A percentile compares a stretch with the other conserved stretches of the same genome.
Conservation (phyloP, 2,113 vertebrate species). For the Aegithalos caudatus region DNA sequence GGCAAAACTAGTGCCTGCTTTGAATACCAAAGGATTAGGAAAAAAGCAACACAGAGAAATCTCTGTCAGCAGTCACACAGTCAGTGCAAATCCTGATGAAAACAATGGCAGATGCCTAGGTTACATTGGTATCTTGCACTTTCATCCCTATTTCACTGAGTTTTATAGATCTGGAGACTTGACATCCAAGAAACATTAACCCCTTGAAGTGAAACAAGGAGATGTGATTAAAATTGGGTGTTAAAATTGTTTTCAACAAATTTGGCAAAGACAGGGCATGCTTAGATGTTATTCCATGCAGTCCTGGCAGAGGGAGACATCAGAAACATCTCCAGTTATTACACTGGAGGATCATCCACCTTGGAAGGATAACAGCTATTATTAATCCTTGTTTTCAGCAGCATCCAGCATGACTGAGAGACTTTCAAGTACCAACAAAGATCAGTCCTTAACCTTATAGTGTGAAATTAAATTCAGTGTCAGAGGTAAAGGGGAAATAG, state of each 20-base stretch:
- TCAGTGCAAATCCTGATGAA: constrained; percentile 8
- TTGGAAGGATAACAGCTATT: neutral
- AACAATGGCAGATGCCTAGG: neutral
- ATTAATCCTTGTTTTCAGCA: neutral
- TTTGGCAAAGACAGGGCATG: neutral
- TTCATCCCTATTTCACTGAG: neutral
- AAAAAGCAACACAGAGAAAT: constrained; percentile 21
- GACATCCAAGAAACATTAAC: neutral
- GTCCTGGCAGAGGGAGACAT: constrained; percentile 14
- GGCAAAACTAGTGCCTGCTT: constrained; percentile 19
- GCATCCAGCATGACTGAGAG: neutral
- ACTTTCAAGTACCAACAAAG: neutral
- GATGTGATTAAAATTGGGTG: neutral
- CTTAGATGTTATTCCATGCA: neutral
- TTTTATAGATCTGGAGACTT: neutral
- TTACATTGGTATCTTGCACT: neutral
- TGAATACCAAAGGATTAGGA: constrained; percentile 20
- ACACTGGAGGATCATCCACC: neutral
- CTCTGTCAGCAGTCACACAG: constrained; percentile 44
- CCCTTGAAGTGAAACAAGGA: neutral
- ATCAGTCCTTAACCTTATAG: neutral
- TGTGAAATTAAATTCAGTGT: neutral
- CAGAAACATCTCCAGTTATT: neutral
- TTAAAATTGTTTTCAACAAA: neutral
- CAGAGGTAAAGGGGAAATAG: neutral